Evolutionary conservation across 2,888 invertebrate genomes (phyloP).

Genomic region (Cosmorhoe ocellata): DNA sequence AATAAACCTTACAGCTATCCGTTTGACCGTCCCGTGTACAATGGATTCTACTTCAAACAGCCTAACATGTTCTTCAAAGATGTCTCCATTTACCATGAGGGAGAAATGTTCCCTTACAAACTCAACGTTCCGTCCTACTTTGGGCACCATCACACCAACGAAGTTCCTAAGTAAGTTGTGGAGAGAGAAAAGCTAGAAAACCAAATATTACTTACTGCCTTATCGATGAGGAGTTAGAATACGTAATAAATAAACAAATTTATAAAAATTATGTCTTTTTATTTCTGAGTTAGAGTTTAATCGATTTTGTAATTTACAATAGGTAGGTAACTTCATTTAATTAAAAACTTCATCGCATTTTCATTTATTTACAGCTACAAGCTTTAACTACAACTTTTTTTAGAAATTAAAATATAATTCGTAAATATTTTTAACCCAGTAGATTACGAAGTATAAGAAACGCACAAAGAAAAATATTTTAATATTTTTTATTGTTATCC

Average conservation of each 20-base stretch:
- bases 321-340: too few species aligned
- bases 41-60: conserved; percentile 71
- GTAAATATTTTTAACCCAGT: too few species aligned
- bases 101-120: conserved; percentile 56
- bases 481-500: not conserved
- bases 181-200: conserved; percentile 37
- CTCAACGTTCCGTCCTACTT: conserved; percentile 49
- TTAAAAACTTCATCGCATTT: too few species aligned
- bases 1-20: conserved; percentile 82
- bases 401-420: too few species aligned
- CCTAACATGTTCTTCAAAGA: conserved; percentile 85
- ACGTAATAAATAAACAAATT: conserved; percentile 10
- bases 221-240: not conserved
- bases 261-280: not conserved
- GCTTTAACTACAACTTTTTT: too few species aligned
- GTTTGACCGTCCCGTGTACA: conserved; percentile 78
- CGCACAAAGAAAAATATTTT: too few species aligned
- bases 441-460: too few species aligned
- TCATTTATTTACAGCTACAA: too few species aligned
- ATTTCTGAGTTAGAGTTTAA: not conserved
- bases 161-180: conserved; percentile 46
- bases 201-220: conserved; percentile 13
- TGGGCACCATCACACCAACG: conserved; percentile 35
- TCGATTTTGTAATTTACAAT: not conserved
- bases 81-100: conserved; percentile 78